Evolutionary conservation across 1,140 invertebrate genomes (phyloP), one percentile per base, ranked within the genome.

Genomic region (Nylanderia fulva): DNA sequence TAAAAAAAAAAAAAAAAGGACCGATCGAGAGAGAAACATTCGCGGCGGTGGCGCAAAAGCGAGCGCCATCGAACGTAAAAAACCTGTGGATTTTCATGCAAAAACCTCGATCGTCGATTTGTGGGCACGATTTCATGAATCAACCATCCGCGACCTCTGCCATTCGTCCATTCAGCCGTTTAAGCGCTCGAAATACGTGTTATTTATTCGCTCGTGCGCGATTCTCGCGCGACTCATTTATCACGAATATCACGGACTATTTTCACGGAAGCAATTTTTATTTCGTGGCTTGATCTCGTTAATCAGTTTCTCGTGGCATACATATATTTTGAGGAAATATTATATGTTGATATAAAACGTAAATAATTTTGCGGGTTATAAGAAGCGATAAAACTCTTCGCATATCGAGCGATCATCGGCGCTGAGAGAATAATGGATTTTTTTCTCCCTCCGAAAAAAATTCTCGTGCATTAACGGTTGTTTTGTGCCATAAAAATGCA

Each of bases 161-260:
- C 54, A 58, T 68, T 61, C 66, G 72, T 68, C 74, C 86, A 79
- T 75, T 77, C 84, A 68, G 36, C 68, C 84, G 76, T 45, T 86
- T 79, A 79, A 85, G 90, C 76, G 75, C 80, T 60, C 82, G 86
- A 86, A 88, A 90, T 91, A 76, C 86, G 48, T 85, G 69, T 89
- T 90, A 87, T 91, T 90, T 91, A 87, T 84, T 85, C 60, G 79
- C 82, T 88, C 75, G 42, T 33, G 29, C 48, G 61, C 48, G 76
- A 79, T 36, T 11, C 21, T 86, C 74, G 21, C 29, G 75, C 76
- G 76, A 39, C 45, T 79, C 76, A 79, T 71, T 80, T 58, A 80
- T 58, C 36, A 18, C 33, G 64, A 0, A 54, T 64, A 54, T 29
- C n/a, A 11, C 77, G 29, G 6, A 18, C 21, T 39, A n/a, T 18